Evolutionary conservation across 2,797 vertebrate genomes (phyloP).

Genomic region (Halcyon smyrnensis): DNA sequence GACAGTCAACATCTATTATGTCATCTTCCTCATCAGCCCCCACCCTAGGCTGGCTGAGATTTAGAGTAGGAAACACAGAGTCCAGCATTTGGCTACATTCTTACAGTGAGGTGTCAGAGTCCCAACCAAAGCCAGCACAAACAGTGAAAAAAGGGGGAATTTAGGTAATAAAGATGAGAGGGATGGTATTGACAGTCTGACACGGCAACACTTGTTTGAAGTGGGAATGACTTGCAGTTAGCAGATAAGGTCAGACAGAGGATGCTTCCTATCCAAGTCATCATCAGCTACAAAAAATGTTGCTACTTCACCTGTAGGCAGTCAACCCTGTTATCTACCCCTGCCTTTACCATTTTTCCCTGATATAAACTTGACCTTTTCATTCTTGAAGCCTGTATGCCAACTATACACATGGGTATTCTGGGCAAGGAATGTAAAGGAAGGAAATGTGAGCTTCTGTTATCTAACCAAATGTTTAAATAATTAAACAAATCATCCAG

Average conservation of each 20-base stretch:
- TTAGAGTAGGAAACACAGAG: neutral
- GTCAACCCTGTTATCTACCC: neutral
- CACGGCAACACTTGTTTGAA: neutral
- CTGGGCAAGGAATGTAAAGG: neutral
- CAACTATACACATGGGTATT: neutral
- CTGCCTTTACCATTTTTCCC: neutral
- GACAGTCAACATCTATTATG: neutral
- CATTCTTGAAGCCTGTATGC: neutral
- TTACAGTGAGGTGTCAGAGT: neutral
- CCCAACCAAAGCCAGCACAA: neutral
- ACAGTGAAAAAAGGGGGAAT: neutral
- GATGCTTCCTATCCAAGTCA: neutral
- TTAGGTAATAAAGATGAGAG: neutral
- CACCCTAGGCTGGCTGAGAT: neutral
- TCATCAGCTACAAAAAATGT: neutral
- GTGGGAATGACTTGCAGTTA: conserved; percentile 33
- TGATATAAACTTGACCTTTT: neutral
- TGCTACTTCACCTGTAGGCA: neutral
- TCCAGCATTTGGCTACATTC: neutral
- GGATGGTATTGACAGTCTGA: conserved; percentile 31
- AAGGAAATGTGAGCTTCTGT: neutral
- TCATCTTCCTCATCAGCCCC: neutral
- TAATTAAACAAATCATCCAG: neutral
- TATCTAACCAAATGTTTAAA: neutral
- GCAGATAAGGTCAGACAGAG: conserved; percentile 32